These are phyloP conservation scores for Sacculina carcini DNA, from an alignment of 2,888 invertebrate genomes.

Conservation along the genomic window DNA sequence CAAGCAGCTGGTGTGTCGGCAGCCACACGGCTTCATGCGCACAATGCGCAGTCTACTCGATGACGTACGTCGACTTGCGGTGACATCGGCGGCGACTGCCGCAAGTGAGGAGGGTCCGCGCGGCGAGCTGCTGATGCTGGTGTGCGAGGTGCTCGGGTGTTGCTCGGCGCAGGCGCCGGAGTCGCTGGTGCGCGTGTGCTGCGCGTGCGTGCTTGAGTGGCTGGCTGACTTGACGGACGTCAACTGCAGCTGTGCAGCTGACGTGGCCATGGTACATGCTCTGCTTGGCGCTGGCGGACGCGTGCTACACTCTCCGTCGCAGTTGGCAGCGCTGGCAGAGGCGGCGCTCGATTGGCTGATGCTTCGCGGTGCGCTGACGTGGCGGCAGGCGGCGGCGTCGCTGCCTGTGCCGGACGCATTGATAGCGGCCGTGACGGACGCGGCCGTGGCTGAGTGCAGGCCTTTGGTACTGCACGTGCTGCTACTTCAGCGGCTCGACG, in stretches of 20 bases:
- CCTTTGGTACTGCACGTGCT: neutral
- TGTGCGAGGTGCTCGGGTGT: neutral
- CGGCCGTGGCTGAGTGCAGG: neutral
- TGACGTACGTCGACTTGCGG: neutral
- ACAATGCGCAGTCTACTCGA: conserved; percentile 8
- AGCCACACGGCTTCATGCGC: conserved; percentile 6
- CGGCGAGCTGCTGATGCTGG: neutral
- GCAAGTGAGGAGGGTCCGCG: neutral
- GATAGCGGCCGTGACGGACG: neutral
- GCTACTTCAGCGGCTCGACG: neutral
- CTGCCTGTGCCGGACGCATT: neutral
- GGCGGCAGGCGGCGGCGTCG: too few relatives aligned
- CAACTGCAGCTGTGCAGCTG: too few relatives aligned
- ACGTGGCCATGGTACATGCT: too few relatives aligned
- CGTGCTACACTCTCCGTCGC: too few relatives aligned
- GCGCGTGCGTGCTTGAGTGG: too few relatives aligned
- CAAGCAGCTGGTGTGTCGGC: conserved; percentile 9
- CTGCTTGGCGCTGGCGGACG: too few relatives aligned
- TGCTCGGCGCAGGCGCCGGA: neutral
- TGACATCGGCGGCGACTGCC: neutral
- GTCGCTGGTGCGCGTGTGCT: neutral
- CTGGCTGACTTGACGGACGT: too few relatives aligned
- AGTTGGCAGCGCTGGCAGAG: too few relatives aligned
- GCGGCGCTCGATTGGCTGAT: too few relatives aligned
- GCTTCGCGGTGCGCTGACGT: too few relatives aligned